phyloP scores from a whole-genome alignment of 2,113 vertebrate genomes.

The Chionodraco myersi region DNA sequence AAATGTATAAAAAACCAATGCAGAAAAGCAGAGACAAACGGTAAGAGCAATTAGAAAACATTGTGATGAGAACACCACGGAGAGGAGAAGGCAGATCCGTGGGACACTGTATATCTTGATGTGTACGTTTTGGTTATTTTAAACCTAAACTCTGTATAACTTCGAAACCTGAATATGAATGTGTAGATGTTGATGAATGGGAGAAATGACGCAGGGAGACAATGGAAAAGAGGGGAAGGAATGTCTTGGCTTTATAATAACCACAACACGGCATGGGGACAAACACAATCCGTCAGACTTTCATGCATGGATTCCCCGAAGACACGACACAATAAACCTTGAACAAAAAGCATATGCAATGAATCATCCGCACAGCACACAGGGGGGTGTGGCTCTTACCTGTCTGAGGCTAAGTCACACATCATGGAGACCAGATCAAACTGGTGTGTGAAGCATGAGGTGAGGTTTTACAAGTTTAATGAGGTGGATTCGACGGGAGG shows the following conservation, averaged over 20 bases:
- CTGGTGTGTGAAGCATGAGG: conserved; percentile 74
- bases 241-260: background rate
- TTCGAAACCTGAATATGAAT: background rate
- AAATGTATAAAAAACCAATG: conserved; percentile 15
- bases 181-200: conserved; percentile 4
- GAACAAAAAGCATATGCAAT: conserved; percentile 52
- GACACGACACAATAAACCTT: conserved; percentile 39
- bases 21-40: background rate
- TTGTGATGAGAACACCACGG: conserved; percentile 1
- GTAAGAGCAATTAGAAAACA: conserved; percentile 39
- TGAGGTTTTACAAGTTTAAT: conserved; percentile 67
- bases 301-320: conserved; percentile 48
- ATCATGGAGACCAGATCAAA: conserved; percentile 69
- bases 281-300: conserved; percentile 3
- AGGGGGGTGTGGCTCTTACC: conserved; percentile 73
- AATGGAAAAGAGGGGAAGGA: conserved; percentile 1
- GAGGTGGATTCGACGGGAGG: conserved; percentile 25
- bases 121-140: background rate
- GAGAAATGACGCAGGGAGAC: conserved; percentile 8
- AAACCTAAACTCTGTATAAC: background rate
- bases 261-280: background rate
- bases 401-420: conserved; percentile 70
- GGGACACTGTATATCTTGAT: background rate
- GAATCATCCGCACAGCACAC: conserved; percentile 54
- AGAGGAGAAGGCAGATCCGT: background rate